Conservation (phyloP, 1,140 invertebrate species). For the Cherax quadricarinatus region DNA sequence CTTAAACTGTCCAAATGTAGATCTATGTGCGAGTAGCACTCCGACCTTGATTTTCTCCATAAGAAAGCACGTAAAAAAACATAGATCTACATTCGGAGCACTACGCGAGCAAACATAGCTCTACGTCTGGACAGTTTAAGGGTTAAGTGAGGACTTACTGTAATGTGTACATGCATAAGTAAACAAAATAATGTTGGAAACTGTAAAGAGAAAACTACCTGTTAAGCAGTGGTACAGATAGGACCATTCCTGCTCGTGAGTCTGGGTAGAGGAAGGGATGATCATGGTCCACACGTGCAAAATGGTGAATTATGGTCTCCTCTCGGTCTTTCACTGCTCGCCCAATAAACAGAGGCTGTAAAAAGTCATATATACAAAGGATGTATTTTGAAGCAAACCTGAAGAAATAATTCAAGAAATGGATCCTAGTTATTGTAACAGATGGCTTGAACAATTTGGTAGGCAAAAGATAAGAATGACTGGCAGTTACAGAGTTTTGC, state of each 20-base stretch:
- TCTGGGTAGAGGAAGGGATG: conserved; percentile 88
- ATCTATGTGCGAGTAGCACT: no score
- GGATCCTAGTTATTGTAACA: neutral
- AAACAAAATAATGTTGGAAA: no score
- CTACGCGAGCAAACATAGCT: no score
- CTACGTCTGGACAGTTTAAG: no score
- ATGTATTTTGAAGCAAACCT: neutral
- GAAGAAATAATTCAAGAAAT: neutral
- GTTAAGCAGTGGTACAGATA: conserved; percentile 82
- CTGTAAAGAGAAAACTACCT: conserved; percentile 78
- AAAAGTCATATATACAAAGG: neutral
- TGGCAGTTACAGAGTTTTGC: no score
- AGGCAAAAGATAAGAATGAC: no score
- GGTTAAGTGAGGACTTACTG: no score
- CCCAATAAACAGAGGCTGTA: conserved; percentile 84
- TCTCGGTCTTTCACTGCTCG: conserved; percentile 86
- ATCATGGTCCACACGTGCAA: conserved; percentile 83
- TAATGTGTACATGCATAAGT: no score
- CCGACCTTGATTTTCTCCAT: no score
- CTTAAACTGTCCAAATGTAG: no score
- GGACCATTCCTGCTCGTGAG: conserved; percentile 86
- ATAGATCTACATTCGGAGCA: no score
- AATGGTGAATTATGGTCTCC: conserved; percentile 94
- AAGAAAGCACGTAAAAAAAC: no score
- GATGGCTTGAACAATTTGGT: neutral